phyloP scores from a whole-genome alignment of 2,888 invertebrate genomes.

The Hoplodrina blanda region DNA sequence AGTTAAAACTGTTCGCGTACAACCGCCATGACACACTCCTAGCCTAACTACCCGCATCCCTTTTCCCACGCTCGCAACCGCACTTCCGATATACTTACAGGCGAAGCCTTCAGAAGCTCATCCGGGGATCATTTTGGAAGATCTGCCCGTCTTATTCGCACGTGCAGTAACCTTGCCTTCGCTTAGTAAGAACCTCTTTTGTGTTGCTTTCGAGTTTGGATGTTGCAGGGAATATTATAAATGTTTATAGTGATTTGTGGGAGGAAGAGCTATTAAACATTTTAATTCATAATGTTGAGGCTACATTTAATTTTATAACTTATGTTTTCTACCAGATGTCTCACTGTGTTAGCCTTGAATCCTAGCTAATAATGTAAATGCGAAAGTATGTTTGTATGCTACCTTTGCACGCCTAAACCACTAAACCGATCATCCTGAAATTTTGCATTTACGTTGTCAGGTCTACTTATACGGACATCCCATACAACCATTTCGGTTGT shows the following conservation, averaged over 20 bases:
- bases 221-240: not conserved
- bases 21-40: constrained; percentile 13
- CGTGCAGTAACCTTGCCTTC: not conserved
- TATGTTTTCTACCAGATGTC: too few relatives aligned
- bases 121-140: constrained; percentile 56
- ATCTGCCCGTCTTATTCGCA: constrained; percentile 22
- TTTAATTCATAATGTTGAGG: too few relatives aligned
- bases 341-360: too few relatives aligned
- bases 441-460: too few relatives aligned
- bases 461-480: too few relatives aligned
- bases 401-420: too few relatives aligned
- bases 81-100: constrained; percentile 44
- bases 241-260: not conserved
- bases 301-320: too few relatives aligned
- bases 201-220: not conserved
- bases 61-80: constrained; percentile 35
- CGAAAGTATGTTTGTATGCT: too few relatives aligned
- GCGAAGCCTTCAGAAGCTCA: constrained; percentile 39
- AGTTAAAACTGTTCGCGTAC: not conserved
- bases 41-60: not conserved
- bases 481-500: too few relatives aligned
- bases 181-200: constrained; percentile 4
- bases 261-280: not conserved
- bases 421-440: too few relatives aligned
- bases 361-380: too few relatives aligned